These are phyloP conservation scores for Agonopterix alstromeriana DNA, from an alignment of 2,888 invertebrate genomes.

Conservation along the genomic window DNA sequence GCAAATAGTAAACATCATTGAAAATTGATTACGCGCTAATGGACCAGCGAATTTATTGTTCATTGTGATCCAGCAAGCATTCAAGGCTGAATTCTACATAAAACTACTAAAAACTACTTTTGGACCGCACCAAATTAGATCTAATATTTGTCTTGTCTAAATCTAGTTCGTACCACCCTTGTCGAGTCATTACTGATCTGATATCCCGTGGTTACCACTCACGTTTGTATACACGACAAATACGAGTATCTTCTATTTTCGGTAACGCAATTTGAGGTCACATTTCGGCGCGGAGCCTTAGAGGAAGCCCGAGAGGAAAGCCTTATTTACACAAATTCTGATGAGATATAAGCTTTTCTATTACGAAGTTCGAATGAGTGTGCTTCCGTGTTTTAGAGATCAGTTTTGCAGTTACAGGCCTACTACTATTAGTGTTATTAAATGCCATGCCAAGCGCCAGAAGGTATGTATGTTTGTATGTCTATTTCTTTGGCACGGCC, in stretches of 20 bases:
- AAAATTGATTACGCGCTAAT: conserved; percentile 25
- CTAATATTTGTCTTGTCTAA: background rate
- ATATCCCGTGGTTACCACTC: background rate
- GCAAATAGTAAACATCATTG: conserved; percentile 23
- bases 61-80: conserved; percentile 17
- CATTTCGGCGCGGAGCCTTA: background rate
- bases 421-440: no score
- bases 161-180: background rate
- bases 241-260: no score
- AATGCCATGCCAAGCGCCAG: no score
- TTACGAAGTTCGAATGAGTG: no score
- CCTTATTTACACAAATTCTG: no score
- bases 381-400: no score
- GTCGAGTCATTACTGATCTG: background rate
- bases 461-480: no score
- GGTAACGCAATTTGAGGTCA: background rate
- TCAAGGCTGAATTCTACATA: background rate
- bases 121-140: background rate
- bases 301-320: no score
- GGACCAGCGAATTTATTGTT: conserved; percentile 32
- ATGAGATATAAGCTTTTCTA: no score
- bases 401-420: no score
- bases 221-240: no score
- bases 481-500: no score
- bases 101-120: background rate